phyloP scores from a whole-genome alignment of 2,888 invertebrate species.

The Cybosia mesomella region DNA sequence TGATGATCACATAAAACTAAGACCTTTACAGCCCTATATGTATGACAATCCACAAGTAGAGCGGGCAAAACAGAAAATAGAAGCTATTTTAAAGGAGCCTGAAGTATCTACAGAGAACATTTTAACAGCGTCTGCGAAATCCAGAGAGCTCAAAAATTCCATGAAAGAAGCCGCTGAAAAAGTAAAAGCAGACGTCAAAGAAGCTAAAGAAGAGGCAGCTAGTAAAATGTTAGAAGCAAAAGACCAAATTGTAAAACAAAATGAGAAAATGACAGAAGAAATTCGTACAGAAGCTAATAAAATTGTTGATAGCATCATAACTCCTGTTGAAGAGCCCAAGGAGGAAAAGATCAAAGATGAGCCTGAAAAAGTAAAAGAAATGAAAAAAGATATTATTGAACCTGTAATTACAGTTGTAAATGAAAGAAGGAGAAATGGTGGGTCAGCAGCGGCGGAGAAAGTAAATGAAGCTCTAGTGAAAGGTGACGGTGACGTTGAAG shows the following conservation, averaged over 20 bases:
- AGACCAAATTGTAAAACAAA: slow-evolving; percentile 67
- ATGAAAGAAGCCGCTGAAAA: slow-evolving; percentile 66
- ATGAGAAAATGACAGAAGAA: slow-evolving; percentile 66
- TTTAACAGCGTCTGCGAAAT: slow-evolving; percentile 63
- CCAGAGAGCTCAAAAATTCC: slow-evolving; percentile 63
- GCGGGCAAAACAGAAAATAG: slow-evolving; percentile 81
- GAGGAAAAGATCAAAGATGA: slow-evolving; percentile 57
- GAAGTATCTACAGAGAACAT: slow-evolving; percentile 83
- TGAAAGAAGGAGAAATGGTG: slow-evolving; percentile 71
- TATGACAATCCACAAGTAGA: slow-evolving; percentile 81
- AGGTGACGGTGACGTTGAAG: slow-evolving; percentile 87
- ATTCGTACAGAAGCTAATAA: slow-evolving; percentile 77
- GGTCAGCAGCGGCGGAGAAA: slow-evolving; percentile 64
- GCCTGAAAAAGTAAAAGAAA: slow-evolving; percentile 40
- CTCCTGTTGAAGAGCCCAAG: slow-evolving; percentile 80
- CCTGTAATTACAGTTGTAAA: slow-evolving; percentile 79
- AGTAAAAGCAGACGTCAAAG: slow-evolving; percentile 59
- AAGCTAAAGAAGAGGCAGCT: slow-evolving; percentile 63
- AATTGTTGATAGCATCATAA: slow-evolving; percentile 81
- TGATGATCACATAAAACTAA: slow-evolving; percentile 77
- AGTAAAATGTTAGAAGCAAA: slow-evolving; percentile 67
- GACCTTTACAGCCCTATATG: slow-evolving; percentile 69
- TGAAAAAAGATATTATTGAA: slow-evolving; percentile 70
- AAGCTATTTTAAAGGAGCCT: slow-evolving; percentile 80
- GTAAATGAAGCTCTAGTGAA: slow-evolving; percentile 82